Evolutionary conservation across 2,797 vertebrate species (phyloP).

Genomic region (Epinephelus malabaricus): DNA sequence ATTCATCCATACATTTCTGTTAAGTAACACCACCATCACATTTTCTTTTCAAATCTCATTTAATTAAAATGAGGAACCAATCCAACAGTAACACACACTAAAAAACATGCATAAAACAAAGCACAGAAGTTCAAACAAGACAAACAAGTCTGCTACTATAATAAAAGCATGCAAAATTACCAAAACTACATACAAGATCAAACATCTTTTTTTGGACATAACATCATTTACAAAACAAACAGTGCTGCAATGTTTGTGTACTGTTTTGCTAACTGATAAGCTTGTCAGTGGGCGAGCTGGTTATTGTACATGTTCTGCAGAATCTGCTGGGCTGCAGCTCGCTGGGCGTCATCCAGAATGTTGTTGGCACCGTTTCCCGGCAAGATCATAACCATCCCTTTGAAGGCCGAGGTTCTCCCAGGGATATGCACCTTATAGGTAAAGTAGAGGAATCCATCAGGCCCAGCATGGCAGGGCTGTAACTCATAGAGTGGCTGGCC

Average conservation of each 20-base stretch:
- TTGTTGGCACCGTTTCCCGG: conserved; percentile 28
- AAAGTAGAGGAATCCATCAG: conserved; percentile 84
- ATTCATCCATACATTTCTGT: not conserved
- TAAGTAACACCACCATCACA: not conserved
- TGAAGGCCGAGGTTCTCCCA: conserved; percentile 61
- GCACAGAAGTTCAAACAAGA: conserved; percentile 34
- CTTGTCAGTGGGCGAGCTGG: not conserved
- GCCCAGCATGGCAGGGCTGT: conserved; percentile 67
- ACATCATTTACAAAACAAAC: conserved; percentile 16
- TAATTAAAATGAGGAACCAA: conserved; percentile 71
- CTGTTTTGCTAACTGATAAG: not conserved
- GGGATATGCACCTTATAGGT: conserved; percentile 85
- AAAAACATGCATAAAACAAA: conserved; percentile 73
- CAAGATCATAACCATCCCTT: conserved; percentile 72
- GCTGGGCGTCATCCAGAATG: conserved; percentile 62
- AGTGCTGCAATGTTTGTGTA: not conserved
- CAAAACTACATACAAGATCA: conserved; percentile 12
- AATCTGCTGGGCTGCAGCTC: conserved; percentile 71
- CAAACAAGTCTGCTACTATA: conserved; percentile 25
- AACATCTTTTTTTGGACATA: conserved; percentile 14
- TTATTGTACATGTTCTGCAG: conserved; percentile 49
- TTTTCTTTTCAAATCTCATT: conserved; percentile 56
- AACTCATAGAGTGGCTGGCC: conserved; percentile 81
- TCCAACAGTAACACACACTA: conserved; percentile 34
- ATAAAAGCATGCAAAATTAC: conserved; percentile 70